Conservation (phyloP, 2,797 vertebrate species). For the Euphonia xanthogaster region DNA sequence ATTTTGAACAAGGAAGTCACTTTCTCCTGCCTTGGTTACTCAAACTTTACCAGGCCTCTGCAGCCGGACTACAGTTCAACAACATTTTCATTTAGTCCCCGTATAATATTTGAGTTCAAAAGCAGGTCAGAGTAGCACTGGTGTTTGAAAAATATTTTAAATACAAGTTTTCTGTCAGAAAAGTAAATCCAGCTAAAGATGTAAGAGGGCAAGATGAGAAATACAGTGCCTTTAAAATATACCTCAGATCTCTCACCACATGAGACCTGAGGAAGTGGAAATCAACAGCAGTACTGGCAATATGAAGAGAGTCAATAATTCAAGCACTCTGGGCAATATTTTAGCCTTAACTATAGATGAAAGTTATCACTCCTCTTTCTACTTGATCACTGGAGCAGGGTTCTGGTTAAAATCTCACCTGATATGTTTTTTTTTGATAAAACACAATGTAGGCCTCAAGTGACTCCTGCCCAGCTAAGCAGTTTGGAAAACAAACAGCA, state of each 20-base stretch:
- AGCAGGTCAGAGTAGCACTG: background rate
- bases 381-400: background rate
- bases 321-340: background rate
- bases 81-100: background rate
- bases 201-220: background rate
- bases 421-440: background rate
- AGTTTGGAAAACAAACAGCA: background rate
- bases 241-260: background rate
- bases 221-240: background rate
- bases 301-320: constrained; percentile 31
- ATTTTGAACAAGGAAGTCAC: background rate
- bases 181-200: constrained; percentile 11
- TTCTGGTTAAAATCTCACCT: background rate
- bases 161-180: background rate
- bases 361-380: constrained; percentile 13
- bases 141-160: constrained; percentile 6
- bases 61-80: background rate
- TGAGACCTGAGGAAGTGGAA: background rate
- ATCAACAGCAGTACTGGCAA: background rate
- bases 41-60: background rate
- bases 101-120: background rate
- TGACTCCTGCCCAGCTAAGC: background rate
- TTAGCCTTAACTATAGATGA: constrained; percentile 8
- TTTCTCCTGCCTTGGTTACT: background rate
- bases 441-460: background rate